These are phyloP conservation scores for Drosophila pandora DNA, from an alignment of 1,140 invertebrate species.

Conservation along the genomic window DNA sequence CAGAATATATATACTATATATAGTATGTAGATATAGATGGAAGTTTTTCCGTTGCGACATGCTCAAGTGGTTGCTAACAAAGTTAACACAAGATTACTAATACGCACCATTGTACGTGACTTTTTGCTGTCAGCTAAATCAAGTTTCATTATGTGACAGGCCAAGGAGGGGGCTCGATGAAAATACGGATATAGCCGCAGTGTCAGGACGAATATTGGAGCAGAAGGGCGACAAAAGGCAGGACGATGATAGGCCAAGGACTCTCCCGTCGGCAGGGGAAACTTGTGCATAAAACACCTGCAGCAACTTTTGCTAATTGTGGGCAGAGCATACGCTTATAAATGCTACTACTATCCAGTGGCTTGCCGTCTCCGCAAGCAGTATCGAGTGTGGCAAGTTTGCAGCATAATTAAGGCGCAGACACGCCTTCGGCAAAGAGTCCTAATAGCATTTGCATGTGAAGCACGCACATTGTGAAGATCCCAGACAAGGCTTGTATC, in stretches of 20 bases:
- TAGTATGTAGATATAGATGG: constrained; percentile 5
- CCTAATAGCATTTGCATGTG: constrained; percentile 68
- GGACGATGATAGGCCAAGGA: background rate
- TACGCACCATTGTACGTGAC: constrained; percentile 80
- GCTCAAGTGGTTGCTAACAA: constrained; percentile 75
- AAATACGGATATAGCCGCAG: constrained; percentile 33
- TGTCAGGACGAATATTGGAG: constrained; percentile 19
- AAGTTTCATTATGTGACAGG: constrained; percentile 77
- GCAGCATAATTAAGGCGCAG: constrained; percentile 73
- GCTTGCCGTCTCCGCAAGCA: constrained; percentile 8
- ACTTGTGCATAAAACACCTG: constrained; percentile 69
- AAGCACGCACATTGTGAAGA: constrained; percentile 54
- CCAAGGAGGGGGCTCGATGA: constrained; percentile 10
- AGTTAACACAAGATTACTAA: constrained; percentile 80
- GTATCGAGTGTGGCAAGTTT: constrained; percentile 63
- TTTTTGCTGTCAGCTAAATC: constrained; percentile 81
- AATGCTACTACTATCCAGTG: constrained; percentile 42
- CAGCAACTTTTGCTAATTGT: constrained; percentile 77
- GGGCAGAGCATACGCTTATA: constrained; percentile 61
- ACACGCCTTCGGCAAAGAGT: constrained; percentile 50
- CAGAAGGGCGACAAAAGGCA: background rate
- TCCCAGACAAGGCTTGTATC: constrained; percentile 12
- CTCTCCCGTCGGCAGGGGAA: constrained; percentile 10
- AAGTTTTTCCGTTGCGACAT: constrained; percentile 46
- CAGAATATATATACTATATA: background rate